These are phyloP conservation scores for Monochamus saltuarius DNA, from an alignment of 1,140 invertebrate genomes.

Conservation along the genomic window DNA sequence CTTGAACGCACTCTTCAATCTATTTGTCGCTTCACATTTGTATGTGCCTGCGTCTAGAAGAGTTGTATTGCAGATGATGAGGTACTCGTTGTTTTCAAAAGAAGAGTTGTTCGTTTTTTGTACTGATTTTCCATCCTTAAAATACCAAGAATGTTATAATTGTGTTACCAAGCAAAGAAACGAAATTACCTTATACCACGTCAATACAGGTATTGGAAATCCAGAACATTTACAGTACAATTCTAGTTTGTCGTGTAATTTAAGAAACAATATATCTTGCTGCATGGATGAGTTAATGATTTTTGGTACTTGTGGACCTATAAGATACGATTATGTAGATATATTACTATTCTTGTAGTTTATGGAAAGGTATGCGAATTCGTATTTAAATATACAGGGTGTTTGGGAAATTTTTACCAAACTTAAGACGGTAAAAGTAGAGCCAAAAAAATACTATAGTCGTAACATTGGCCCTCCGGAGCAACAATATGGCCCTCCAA, in stretches of 20 bases:
- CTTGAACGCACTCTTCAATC: conserved; percentile 44
- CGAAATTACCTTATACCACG: conserved; percentile 53
- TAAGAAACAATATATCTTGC: conserved; percentile 42
- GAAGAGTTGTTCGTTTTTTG: conserved; percentile 49
- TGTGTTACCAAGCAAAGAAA: background rate
- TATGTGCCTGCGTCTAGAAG: conserved; percentile 51
- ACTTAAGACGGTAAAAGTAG: background rate
- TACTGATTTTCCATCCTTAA: conserved; percentile 32
- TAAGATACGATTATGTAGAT: conserved; percentile 23
- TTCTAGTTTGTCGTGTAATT: conserved; percentile 48
- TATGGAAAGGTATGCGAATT: too few species aligned
- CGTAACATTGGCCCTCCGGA: too few species aligned
- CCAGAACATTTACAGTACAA: conserved; percentile 50
- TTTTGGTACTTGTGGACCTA: conserved; percentile 42
- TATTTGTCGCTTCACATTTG: conserved; percentile 51
- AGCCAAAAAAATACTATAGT: background rate
- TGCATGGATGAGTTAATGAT: conserved; percentile 45
- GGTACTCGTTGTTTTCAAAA: conserved; percentile 47
- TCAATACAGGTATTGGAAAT: conserved; percentile 52
- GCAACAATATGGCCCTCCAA: too few species aligned
- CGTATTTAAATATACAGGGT: too few species aligned
- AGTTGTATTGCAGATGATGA: conserved; percentile 46
- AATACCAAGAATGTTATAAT: conserved; percentile 2
- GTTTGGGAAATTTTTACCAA: too few species aligned
- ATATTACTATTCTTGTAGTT: too few species aligned